A percentile compares a stretch with the other conserved stretches of the same genome.
Conservation (phyloP, 2,888 invertebrate genomes). For the Zygogramma bicolorata region DNA sequence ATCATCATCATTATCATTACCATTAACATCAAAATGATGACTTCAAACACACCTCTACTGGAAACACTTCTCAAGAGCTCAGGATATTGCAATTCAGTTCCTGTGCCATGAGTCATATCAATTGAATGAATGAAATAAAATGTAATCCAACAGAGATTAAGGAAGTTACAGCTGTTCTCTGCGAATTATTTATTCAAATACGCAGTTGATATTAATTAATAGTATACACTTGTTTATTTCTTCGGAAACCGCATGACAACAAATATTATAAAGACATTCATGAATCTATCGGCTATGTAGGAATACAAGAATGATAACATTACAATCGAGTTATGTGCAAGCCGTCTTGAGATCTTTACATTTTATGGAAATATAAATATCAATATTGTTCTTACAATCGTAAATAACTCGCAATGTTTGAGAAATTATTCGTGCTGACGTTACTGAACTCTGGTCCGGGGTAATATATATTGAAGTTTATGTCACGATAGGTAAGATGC, state of each 20-base stretch:
- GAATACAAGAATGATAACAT: slow-evolving; percentile 21
- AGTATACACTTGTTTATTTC: slow-evolving; percentile 36
- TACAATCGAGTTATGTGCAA: background rate
- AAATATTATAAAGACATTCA: slow-evolving; percentile 32
- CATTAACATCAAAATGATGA: background rate
- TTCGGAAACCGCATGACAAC: slow-evolving; percentile 35
- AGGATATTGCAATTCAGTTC: background rate
- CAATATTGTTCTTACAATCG: slow-evolving; percentile 3
- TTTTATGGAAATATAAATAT: slow-evolving; percentile 22
- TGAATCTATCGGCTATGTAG: slow-evolving; percentile 15
- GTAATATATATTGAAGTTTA: background rate
- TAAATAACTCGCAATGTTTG: background rate
- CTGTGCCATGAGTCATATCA: slow-evolving; percentile 39
- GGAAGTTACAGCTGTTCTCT: slow-evolving; percentile 42
- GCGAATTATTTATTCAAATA: slow-evolving; percentile 44
- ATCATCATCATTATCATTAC: too few relatives aligned
- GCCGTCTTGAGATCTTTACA: slow-evolving; percentile 4
- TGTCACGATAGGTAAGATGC: background rate
- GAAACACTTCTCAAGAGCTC: background rate
- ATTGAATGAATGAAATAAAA: slow-evolving; percentile 41
- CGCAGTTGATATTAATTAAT: slow-evolving; percentile 43
- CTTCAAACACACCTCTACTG: background rate
- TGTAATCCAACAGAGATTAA: slow-evolving; percentile 36
- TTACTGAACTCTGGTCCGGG: background rate
- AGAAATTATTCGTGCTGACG: slow-evolving; percentile 2